Evolutionary conservation across 2,888 invertebrate species (phyloP).

Genomic region (Drosophila paramelanica): DNA sequence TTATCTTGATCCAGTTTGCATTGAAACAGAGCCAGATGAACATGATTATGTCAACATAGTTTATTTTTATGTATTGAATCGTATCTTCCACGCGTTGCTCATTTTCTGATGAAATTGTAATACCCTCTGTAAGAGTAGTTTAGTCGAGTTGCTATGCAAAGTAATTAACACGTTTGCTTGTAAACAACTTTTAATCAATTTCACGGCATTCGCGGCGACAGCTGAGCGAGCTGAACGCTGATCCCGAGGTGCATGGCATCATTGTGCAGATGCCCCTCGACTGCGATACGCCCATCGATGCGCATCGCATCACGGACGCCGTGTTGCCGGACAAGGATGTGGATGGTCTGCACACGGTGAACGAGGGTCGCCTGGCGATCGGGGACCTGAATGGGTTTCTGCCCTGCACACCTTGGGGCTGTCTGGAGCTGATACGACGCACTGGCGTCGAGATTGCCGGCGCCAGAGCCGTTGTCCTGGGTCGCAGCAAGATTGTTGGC

Average conservation of each 20-base stretch:
- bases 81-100: too few species aligned
- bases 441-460: constrained; percentile 92
- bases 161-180: neutral
- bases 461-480: constrained; percentile 95
- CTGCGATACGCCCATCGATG: constrained; percentile 92
- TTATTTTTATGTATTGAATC: neutral
- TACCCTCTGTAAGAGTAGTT: neutral
- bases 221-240: constrained; percentile 89
- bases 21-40: too few species aligned
- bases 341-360: constrained; percentile 96
- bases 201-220: constrained; percentile 32
- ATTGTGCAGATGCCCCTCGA: constrained; percentile 99
- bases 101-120: neutral
- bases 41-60: neutral
- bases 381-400: constrained; percentile 95
- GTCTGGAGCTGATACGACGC: constrained; percentile 91
- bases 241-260: constrained; percentile 95
- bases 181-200: neutral
- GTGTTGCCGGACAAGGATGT: constrained; percentile 97
- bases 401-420: constrained; percentile 98
- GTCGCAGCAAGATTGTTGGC: constrained; percentile 99
- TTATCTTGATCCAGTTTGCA: too few species aligned
- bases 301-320: constrained; percentile 93
- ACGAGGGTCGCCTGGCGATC: constrained; percentile 96
- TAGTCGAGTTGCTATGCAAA: neutral